These are phyloP conservation scores for Peromyscus melanophrys DNA, from an alignment of 2,797 vertebrate species.

Conservation along the genomic window DNA sequence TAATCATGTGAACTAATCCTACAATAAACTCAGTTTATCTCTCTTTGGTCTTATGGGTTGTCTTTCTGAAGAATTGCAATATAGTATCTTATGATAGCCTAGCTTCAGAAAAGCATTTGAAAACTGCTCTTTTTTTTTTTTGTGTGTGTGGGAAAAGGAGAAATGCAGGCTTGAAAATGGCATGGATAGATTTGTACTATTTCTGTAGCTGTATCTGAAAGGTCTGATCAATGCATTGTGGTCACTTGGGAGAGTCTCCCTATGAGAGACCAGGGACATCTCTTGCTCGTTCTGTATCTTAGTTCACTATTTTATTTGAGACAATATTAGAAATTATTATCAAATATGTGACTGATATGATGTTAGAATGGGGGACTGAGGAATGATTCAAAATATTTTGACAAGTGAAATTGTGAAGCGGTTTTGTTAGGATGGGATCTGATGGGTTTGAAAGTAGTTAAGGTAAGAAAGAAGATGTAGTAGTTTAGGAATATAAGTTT, in stretches of 20 bases:
- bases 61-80: not conserved
- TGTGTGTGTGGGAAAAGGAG: not conserved
- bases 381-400: not conserved
- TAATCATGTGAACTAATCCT: not conserved
- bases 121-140: conserved; percentile 18
- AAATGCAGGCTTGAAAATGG: not conserved
- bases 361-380: not conserved
- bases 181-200: conserved; percentile 18
- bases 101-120: conserved; percentile 11
- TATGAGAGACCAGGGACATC: not conserved
- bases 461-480: not conserved
- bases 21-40: not conserved
- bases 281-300: not conserved
- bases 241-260: not conserved
- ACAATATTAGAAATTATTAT: not conserved
- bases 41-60: not conserved
- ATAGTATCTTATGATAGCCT: not conserved
- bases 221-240: not conserved
- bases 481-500: not conserved
- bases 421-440: not conserved
- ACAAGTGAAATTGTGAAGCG: not conserved
- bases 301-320: conserved; percentile 14
- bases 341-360: not conserved
- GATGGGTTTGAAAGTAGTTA: not conserved
- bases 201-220: not conserved